phyloP scores from a whole-genome alignment of 2,888 invertebrate genomes.

The Microplitis deprimator region DNA sequence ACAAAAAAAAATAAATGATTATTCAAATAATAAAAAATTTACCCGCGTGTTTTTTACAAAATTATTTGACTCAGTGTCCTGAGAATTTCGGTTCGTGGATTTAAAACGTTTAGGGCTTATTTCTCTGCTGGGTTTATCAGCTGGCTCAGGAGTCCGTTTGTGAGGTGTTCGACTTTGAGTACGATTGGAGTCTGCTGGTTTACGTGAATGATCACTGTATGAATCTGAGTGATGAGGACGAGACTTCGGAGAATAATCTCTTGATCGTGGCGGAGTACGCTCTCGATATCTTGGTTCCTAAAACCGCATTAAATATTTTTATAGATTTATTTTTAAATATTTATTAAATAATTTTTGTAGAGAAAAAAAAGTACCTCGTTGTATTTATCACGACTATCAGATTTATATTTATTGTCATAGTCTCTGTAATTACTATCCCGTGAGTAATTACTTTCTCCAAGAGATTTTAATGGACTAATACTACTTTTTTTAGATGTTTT shows the following conservation, averaged over 20 bases:
- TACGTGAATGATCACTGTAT: conserved; percentile 56
- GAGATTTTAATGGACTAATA: conserved; percentile 54
- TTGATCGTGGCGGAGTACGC: conserved; percentile 57
- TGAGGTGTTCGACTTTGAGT: conserved; percentile 46
- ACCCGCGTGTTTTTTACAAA: conserved; percentile 41
- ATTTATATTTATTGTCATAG: conserved; percentile 63
- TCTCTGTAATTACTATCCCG: conserved; percentile 59
- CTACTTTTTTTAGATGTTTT: conserved; percentile 60
- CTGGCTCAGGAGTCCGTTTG: conserved; percentile 54
- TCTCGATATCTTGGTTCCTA: conserved; percentile 64
- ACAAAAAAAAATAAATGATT: background rate
- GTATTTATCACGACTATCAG: conserved; percentile 61
- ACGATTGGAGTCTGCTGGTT: conserved; percentile 47
- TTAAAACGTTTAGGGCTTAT: conserved; percentile 61
- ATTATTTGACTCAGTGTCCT: conserved; percentile 57
- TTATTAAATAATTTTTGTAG: conserved; percentile 18
- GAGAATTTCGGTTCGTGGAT: conserved; percentile 59
- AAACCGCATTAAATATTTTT: conserved; percentile 18
- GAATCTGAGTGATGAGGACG: conserved; percentile 53
- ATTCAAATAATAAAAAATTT: conserved; percentile 23
- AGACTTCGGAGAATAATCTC: conserved; percentile 56
- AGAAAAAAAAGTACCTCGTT: conserved; percentile 56
- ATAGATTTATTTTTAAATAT: conserved; percentile 9
- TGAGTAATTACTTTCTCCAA: conserved; percentile 59
- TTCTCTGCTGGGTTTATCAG: conserved; percentile 56